phyloP scores from a whole-genome alignment of 2,797 vertebrate genomes.

The Perodicticus potto region DNA sequence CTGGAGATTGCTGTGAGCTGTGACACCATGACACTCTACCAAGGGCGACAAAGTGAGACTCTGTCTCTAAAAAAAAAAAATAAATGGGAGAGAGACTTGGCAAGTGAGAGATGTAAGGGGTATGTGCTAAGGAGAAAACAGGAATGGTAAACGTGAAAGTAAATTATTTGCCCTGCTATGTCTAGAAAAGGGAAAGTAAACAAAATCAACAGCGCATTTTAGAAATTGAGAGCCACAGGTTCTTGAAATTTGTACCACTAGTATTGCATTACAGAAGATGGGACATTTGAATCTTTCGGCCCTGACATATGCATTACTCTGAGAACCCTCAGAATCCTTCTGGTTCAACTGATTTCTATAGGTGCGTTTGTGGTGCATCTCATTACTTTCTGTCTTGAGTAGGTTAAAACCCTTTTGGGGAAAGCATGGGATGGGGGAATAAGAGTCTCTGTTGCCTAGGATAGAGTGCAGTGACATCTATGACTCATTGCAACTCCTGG shows the following conservation, averaged over 20 bases:
- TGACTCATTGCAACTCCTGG: not conserved
- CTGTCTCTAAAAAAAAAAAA: not conserved
- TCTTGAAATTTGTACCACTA: not conserved
- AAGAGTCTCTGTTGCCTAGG: too few species aligned
- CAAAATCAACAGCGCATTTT: not conserved
- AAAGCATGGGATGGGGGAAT: too few species aligned
- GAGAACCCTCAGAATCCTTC: not conserved
- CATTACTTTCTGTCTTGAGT: not conserved
- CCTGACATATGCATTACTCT: not conserved
- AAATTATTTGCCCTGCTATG: not conserved
- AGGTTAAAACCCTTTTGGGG: not conserved
- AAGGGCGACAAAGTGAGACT: too few species aligned
- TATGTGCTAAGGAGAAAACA: conserved; percentile 34
- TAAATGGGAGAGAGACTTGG: not conserved
- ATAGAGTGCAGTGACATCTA: not conserved
- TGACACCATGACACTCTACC: too few species aligned
- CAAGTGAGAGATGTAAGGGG: not conserved
- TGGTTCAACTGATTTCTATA: not conserved
- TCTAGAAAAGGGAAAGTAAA: not conserved
- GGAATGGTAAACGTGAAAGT: not conserved
- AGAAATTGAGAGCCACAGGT: not conserved
- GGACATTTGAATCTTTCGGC: not conserved
- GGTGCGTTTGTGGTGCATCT: not conserved
- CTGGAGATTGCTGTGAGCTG: too few species aligned
- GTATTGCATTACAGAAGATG: not conserved